Conservation (phyloP, 2,888 invertebrate genomes). For the Euphydryas editha region DNA sequence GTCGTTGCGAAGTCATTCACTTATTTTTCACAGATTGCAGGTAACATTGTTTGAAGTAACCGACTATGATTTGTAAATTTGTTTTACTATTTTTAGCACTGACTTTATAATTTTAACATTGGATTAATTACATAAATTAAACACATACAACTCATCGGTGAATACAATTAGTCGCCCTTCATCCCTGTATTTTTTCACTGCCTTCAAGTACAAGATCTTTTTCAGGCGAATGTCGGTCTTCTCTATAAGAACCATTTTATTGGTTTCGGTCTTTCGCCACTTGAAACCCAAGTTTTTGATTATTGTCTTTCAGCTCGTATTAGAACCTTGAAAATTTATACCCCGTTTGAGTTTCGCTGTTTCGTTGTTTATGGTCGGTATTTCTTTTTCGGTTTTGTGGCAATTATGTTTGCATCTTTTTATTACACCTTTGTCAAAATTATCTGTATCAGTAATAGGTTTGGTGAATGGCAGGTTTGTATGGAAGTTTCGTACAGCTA, state of each 20-base stretch:
- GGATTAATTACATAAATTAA: too few relatives aligned
- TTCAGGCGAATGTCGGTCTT: constrained; percentile 35
- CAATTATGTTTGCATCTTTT: constrained; percentile 52
- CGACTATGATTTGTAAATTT: too few relatives aligned
- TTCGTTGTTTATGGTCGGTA: constrained; percentile 46
- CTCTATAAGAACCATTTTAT: constrained; percentile 42
- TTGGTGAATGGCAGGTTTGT: too few relatives aligned
- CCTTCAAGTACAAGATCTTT: constrained; percentile 7
- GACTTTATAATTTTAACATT: too few relatives aligned
- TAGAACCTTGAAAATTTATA: neutral
- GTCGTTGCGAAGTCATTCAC: too few relatives aligned
- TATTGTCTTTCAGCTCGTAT: constrained; percentile 26
- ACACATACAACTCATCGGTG: neutral
- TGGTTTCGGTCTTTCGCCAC: constrained; percentile 43
- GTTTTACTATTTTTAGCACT: too few relatives aligned
- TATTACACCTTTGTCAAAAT: constrained; percentile 49
- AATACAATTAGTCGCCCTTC: neutral
- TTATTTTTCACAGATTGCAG: too few relatives aligned
- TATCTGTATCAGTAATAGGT: constrained; percentile 46
- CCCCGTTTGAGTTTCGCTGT: constrained; percentile 33
- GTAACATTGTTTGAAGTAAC: too few relatives aligned
- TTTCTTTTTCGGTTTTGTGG: constrained; percentile 47
- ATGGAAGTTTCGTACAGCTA: too few relatives aligned
- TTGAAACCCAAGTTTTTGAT: constrained; percentile 37
- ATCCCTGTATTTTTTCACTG: constrained; percentile 11